Percentiles rank a stretch among this genome's conserved stretches.
phyloP scores from a whole-genome alignment of 2,888 invertebrate genomes.

The Oscheius myriophilus region DNA sequence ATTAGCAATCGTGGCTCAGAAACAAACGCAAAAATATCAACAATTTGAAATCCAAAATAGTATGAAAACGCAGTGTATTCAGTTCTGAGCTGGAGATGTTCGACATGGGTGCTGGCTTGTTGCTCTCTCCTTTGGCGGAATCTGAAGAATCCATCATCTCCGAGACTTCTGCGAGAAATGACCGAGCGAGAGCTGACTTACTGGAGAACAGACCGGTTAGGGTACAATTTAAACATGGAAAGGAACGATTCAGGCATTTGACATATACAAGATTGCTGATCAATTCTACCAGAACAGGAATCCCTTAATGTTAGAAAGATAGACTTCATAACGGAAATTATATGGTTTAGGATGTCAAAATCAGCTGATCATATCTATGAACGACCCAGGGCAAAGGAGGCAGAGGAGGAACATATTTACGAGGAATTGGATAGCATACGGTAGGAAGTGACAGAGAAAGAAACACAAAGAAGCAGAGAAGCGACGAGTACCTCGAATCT shows the following conservation, averaged over 20 bases:
- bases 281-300: constrained; percentile 19
- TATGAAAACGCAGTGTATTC: too few species aligned
- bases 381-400: not conserved
- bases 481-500: constrained; percentile 9
- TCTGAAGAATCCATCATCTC: constrained; percentile 50
- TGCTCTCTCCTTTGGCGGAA: constrained; percentile 45
- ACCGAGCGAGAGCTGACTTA: constrained; percentile 25
- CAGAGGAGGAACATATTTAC: constrained; percentile 27
- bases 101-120: constrained; percentile 29
- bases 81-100: constrained; percentile 39
- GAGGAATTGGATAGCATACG: constrained; percentile 24
- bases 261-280: constrained; percentile 24
- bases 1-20: too few species aligned
- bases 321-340: not conserved
- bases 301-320: not conserved
- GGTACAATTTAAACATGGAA: not conserved
- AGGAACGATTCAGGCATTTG: constrained; percentile 3
- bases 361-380: constrained; percentile 16
- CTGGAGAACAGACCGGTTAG: constrained; percentile 14
- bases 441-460: constrained; percentile 2
- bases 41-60: too few species aligned
- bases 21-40: too few species aligned
- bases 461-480: not conserved
- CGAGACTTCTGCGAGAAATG: constrained; percentile 40
- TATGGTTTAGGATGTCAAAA: not conserved